Conservation (phyloP, 2,888 invertebrate genomes). For the Erebia ligea region DNA sequence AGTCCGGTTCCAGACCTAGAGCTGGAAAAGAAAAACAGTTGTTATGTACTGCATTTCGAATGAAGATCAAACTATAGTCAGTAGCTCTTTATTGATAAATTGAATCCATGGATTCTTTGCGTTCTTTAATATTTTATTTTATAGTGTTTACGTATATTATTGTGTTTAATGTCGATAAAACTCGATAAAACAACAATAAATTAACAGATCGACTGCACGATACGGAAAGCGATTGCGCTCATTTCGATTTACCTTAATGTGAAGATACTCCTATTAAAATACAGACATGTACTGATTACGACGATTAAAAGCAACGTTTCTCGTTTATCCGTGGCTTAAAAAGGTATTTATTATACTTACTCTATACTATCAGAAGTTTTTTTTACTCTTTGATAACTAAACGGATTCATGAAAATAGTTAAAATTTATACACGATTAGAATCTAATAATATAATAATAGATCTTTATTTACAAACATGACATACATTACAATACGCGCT, state of each 20-base stretch:
- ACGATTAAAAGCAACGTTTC: conserved; percentile 44
- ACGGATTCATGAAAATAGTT: no score
- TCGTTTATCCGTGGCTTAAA: conserved; percentile 29
- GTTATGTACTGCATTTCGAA: not conserved
- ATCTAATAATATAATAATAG: no score
- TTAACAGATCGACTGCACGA: conserved; percentile 46
- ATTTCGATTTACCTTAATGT: conserved; percentile 49
- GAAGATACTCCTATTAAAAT: conserved; percentile 48
- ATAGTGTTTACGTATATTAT: not conserved
- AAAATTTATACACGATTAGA: no score
- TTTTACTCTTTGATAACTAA: no score
- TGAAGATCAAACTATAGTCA: no score
- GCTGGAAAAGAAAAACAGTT: conserved; percentile 81
- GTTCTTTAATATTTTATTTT: not conserved
- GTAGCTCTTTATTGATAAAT: no score
- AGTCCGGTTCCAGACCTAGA: conserved; percentile 90
- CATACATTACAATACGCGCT: no score
- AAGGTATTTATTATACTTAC: not conserved
- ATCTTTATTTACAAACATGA: no score
- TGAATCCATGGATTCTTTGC: no score
- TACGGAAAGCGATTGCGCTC: conserved; percentile 46
- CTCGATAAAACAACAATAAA: conserved; percentile 43
- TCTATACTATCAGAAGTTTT: not conserved
- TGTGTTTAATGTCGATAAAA: conserved; percentile 16
- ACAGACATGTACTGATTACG: conserved; percentile 46